Evolutionary conservation across 2,113 vertebrate genomes (phyloP), one percentile per base, ranked within the genome.

Genomic region (Heterotis niloticus): DNA sequence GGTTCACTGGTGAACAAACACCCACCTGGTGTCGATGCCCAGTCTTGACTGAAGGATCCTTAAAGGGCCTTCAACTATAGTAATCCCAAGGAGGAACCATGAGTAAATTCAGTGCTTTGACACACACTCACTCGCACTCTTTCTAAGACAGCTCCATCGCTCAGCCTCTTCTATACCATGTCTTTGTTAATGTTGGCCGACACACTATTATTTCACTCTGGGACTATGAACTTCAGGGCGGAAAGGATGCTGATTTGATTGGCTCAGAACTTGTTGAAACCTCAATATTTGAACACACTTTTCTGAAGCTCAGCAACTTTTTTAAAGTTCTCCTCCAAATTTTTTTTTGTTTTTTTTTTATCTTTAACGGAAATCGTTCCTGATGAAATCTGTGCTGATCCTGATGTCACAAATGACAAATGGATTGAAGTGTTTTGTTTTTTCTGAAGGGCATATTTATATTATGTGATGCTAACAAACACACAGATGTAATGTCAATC

Each of bases 241-340:
- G 86, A 88, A 88, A 83, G 59, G 79, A 82, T 86, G 83, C 77
- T 82, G 82, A 82, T 82, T 84, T 81, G 70, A 85, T 82, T 83
- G 65, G 82, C 83, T 83, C 84, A 80, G 73, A 75, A 83, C 81
- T 79, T 64, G 83, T 84, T 82, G 82, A 79, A 78, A 81, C 52
- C 80, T 84, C 68, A 80, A 80, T 81, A 64, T 81, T 68, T 80
- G 77, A 83, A 44, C 34, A 44, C 7, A 7, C 34, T 44, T 44
- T 44, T 44, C 67, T 76, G 80, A 26, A 82, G 12, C 66, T 68
- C 71, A 17, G 64, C 23, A 70, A 14, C 13, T 56, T 73, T 78
- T 59, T 75, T 54, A 52, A 5, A 79, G 26, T 24, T 51, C 62
- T 16, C 73, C 20, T 14, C 1, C 16, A 44, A 13, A 24, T 54